A percentile compares a stretch with the other conserved stretches of the same genome.
Conservation (phyloP, 2,113 vertebrate species). For the Ageneiosus marmoratus region DNA sequence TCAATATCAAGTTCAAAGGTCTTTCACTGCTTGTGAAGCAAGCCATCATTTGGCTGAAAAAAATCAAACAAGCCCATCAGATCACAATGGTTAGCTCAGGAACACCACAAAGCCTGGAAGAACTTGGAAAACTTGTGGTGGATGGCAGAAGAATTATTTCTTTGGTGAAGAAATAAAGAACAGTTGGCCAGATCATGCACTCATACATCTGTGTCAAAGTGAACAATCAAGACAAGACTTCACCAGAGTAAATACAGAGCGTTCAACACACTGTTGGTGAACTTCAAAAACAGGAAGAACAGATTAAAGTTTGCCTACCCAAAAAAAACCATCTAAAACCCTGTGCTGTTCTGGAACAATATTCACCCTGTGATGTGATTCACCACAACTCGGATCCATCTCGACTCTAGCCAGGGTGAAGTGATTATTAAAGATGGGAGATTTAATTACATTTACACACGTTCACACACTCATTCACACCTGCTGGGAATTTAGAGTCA, state of each 20-base stretch:
- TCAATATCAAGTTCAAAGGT: background rate
- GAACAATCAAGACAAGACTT: background rate
- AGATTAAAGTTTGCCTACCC: background rate
- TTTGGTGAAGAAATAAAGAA: background rate
- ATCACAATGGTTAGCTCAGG: background rate
- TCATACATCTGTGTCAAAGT: background rate
- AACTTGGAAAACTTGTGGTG: background rate
- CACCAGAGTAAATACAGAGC: background rate
- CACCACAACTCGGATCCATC: background rate
- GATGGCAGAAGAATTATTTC: background rate
- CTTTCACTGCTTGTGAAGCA: background rate
- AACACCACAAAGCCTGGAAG: background rate
- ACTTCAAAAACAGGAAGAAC: background rate
- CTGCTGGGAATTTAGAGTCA: too few species aligned
- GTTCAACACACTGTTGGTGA: background rate
- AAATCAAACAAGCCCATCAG: background rate
- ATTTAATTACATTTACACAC: too few species aligned
- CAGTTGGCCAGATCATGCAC: background rate
- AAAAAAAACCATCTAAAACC: background rate
- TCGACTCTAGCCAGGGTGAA: background rate
- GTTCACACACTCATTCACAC: too few species aligned
- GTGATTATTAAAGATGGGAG: too few species aligned
- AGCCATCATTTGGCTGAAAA: too few species aligned
- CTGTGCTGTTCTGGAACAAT: background rate
- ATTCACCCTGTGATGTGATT: background rate